These are phyloP conservation scores for Chloropsis hardwickii DNA, from an alignment of 2,113 vertebrate genomes.

Conservation along the genomic window DNA sequence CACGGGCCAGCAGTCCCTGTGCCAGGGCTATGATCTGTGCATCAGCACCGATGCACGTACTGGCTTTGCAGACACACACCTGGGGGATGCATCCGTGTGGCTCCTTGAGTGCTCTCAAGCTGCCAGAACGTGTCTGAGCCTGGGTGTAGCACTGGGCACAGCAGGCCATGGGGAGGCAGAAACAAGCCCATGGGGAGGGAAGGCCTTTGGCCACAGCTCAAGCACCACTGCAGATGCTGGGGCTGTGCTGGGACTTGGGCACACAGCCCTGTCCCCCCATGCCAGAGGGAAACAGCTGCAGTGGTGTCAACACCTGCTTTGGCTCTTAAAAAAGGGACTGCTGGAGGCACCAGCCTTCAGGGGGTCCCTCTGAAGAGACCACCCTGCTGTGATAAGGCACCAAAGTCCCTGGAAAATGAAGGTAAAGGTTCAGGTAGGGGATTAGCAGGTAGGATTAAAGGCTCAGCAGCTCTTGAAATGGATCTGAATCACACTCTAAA, in stretches of 20 bases:
- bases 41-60: accelerated
- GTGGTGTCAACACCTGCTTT: accelerated
- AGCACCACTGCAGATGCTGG: accelerated
- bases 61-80: background rate
- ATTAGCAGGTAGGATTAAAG: conserved; percentile 43
- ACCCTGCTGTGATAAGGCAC: background rate
- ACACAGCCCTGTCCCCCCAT: accelerated
- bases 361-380: background rate
- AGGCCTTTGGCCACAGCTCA: background rate
- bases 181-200: accelerated
- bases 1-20: accelerated
- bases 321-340: background rate
- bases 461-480: background rate
- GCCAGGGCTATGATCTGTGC: background rate
- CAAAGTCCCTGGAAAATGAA: background rate
- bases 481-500: background rate
- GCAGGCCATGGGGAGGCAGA: background rate
- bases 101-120: background rate
- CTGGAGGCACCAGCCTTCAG: background rate
- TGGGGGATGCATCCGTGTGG: accelerated
- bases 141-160: background rate
- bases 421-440: conserved; percentile 12
- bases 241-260: background rate
- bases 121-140: background rate
- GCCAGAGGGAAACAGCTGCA: background rate